A percentile compares a stretch with the other conserved stretches of the same genome.
Evolutionary conservation across 1,140 invertebrate species (phyloP).

Genomic region (Portunus trituberculatus): DNA sequence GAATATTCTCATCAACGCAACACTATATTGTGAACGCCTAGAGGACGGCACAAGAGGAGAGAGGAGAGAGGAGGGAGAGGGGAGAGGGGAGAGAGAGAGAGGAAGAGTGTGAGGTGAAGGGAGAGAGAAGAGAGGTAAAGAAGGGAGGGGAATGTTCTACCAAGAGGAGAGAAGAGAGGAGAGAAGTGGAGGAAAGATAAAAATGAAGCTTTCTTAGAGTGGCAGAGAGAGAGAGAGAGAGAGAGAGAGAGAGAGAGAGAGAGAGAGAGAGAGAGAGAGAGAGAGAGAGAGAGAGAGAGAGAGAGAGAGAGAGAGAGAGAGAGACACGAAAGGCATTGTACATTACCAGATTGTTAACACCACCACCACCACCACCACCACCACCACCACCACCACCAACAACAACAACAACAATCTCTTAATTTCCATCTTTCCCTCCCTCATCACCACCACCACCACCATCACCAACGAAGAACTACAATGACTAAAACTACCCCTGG

Average conservation of each 20-base stretch:
- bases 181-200: neutral
- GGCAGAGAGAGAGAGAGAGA: conserved; percentile 56
- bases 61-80: neutral
- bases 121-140: neutral
- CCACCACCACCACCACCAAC: too few relatives aligned
- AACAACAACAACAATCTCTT: too few relatives aligned
- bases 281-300: conserved; percentile 62
- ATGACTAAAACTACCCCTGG: neutral
- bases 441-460: neutral
- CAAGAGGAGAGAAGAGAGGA: neutral
- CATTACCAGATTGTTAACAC: too few relatives aligned
- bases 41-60: neutral
- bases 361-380: too few relatives aligned
- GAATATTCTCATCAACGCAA: neutral
- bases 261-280: conserved; percentile 49
- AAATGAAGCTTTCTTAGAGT: neutral
- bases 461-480: neutral
- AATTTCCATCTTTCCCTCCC: too few relatives aligned
- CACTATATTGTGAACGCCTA: neutral
- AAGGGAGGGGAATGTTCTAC: neutral
- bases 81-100: neutral
- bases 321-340: neutral
- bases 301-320: neutral
- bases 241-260: conserved; percentile 60
- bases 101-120: neutral